phyloP scores from a whole-genome alignment of 2,113 vertebrate genomes.

The Odontesthes bonariensis region DNA sequence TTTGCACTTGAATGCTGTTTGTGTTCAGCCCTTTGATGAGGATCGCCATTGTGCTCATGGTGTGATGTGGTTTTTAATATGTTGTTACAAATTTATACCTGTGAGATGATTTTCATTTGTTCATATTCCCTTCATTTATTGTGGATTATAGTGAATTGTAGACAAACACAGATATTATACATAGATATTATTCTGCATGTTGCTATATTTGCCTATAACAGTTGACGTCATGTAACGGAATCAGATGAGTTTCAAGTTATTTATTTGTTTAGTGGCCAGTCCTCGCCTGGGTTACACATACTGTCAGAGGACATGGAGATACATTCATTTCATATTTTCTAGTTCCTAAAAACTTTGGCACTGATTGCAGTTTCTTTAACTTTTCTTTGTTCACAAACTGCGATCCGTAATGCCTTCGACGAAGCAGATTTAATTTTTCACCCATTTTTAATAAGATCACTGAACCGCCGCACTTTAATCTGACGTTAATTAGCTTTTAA shows the following conservation, averaged over 20 bases:
- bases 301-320: neutral
- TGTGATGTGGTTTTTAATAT: neutral
- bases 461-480: conserved; percentile 34
- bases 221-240: neutral
- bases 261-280: neutral
- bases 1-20: neutral
- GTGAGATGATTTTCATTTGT: neutral
- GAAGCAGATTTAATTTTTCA: conserved; percentile 13
- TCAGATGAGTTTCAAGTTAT: neutral
- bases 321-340: too few species aligned
- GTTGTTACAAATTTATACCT: neutral
- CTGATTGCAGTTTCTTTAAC: too few species aligned
- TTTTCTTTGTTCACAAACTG: neutral
- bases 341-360: neutral
- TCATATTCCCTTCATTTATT: neutral
- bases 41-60: neutral
- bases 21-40: neutral
- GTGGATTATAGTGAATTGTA: neutral
- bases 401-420: conserved; percentile 15
- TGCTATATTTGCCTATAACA: neutral
- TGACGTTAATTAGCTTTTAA: conserved; percentile 45
- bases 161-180: too few species aligned
- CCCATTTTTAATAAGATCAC: conserved; percentile 4
- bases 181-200: neutral
- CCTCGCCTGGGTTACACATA: too few species aligned